Conservation (phyloP, 2,113 vertebrate genomes). For the rat (Rattus norvegicus) region DNA sequence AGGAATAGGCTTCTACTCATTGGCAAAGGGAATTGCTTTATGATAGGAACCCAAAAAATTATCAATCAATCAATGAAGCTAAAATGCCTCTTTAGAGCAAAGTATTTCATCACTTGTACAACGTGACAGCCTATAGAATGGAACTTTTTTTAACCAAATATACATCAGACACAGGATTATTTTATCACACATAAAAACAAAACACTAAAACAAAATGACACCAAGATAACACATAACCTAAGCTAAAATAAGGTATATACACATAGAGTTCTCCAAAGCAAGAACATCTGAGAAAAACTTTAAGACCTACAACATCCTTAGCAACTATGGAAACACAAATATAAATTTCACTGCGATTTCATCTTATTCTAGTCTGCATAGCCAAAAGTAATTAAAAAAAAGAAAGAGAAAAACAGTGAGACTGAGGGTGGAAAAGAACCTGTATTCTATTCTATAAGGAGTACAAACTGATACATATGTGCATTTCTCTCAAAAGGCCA, state of each 20-base stretch:
- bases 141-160: background rate
- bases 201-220: background rate
- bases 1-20: background rate
- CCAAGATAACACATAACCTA: too few relatives aligned
- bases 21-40: background rate
- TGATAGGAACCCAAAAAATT: background rate
- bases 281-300: background rate
- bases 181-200: background rate
- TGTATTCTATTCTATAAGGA: background rate
- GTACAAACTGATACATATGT: background rate
- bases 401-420: background rate
- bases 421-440: background rate
- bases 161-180: background rate
- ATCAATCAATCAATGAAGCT: background rate
- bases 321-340: background rate
- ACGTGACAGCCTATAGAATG: background rate
- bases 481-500: background rate
- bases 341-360: background rate
- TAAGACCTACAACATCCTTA: background rate
- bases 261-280: background rate
- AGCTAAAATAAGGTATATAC: background rate
- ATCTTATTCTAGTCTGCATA: background rate
- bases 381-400: background rate
- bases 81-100: background rate
- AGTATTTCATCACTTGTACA: background rate